Base-by-base conservation (phyloP, 2,797 vertebrate species). In the Rhynchotus rufescens region DNA sequence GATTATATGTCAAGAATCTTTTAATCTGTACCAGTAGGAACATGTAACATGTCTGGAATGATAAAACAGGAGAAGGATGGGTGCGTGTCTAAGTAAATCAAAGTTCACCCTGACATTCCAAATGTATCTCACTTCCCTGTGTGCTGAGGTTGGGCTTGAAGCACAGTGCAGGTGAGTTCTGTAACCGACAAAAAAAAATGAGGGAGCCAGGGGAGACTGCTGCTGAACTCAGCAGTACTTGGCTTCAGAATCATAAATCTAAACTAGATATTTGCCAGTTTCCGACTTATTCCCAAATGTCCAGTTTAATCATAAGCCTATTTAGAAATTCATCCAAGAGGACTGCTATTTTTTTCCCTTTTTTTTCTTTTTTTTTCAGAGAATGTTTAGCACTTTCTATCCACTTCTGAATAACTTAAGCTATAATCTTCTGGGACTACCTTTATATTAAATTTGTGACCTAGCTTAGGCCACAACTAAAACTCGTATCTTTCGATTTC, bases 171-270 rank as follows among this genome's bases (percentile, higher is more conserved):
- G 88, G 60, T 87, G 93, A 92, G 80, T 80, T 95, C 89, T 86
- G 81, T 88, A 88, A 88, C 75, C 78, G 84, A 90, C 85, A 85
- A 92, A 92, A 91, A 92, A 91, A 56, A 15, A 10, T 1, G 51
- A 1, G 0, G 68, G 93, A 93, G 88, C 80, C 28, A 4, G 74
- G 82, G 84, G 64, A 54, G 26, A 90, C 56, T 94, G 80, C 92
- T 90, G 92, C 90, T 96, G 93, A 95, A 80, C 84, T 93, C 92
- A 92, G 89, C 93, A 86, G 76, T 79, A 40, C 71, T 95, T 90
- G 82, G 57, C 85, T 93, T 92, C 79, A 15, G 8, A 84, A 74
- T 92, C 84, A 65, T 77, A 89, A 87, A 84, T 73, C 72, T 68
- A 73, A 87, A 84, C 51, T 14, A 89, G 65, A 57, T 25, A 80